Evolutionary conservation across 2,888 invertebrate species (phyloP).

Genomic region (Ichneumoninae sp.): DNA sequence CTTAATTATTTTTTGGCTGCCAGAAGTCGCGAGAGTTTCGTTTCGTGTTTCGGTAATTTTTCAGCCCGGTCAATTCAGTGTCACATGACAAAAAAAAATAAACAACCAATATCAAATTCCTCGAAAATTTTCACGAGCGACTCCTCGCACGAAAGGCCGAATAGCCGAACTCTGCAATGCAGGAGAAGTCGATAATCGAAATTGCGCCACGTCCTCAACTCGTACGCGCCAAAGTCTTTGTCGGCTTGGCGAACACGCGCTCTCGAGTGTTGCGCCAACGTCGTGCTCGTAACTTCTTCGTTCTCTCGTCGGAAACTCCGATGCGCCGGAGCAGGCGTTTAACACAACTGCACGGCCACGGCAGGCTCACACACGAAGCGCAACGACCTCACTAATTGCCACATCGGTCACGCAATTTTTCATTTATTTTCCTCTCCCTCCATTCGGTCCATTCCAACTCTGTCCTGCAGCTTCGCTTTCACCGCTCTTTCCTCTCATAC

Average conservation of each 20-base stretch:
- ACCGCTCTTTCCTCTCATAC: not conserved
- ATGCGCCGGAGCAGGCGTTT: conserved; percentile 3
- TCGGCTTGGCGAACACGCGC: conserved; percentile 61
- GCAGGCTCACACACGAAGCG: conserved; percentile 53
- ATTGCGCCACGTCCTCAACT: conserved; percentile 25
- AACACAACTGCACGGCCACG: conserved; percentile 38
- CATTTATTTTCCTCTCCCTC: conserved; percentile 25
- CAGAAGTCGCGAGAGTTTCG: too few relatives aligned
- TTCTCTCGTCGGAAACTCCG: conserved; percentile 40
- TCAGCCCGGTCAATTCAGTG: not conserved
- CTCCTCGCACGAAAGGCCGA: not conserved
- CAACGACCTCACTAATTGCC: conserved; percentile 72
- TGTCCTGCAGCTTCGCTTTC: conserved; percentile 15
- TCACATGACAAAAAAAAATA: not conserved
- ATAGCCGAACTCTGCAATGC: not conserved
- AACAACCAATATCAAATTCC: not conserved
- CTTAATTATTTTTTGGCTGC: too few relatives aligned
- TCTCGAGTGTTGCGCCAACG: conserved; percentile 74
- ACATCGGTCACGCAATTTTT: conserved; percentile 69
- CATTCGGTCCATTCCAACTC: conserved; percentile 12
- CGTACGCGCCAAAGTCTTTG: conserved; percentile 49
- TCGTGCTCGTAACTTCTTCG: conserved; percentile 67
- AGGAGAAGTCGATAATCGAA: conserved; percentile 27
- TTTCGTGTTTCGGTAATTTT: not conserved
- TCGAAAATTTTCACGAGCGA: not conserved